Base-by-base conservation (phyloP, 1,140 invertebrate species). In the Antheraea mylitta region DNA sequence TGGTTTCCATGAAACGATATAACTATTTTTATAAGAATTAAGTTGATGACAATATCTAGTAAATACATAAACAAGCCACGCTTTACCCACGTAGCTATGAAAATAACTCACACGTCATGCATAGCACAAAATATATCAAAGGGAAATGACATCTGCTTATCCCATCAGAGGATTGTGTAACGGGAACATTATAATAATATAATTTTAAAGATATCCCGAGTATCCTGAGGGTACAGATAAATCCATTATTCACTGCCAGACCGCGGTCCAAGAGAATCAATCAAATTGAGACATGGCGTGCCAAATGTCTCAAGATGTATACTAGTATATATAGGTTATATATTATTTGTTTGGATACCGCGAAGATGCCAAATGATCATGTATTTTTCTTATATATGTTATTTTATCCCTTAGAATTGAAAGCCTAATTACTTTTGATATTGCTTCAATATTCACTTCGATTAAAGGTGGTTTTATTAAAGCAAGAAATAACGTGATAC, bases 241-340 rank as follows among this genome's bases (percentile, higher is more conserved):
- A 53, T 13, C 16, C 45, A 53, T 53, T 53, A 53, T 53, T 53
- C 45, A 53, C 45, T 53, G 45, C 11, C 45, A 53, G 10, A 6
- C 45, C 45, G 45, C 45, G 45, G 45, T 53, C 45, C 45, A 53
- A 53, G 45, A 53, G 45, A 53, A 53, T 53, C 45, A 53, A 53
- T 53, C 45, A 53, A 53, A 13, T 16, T 53, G 45, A 53, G 45
- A 53, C 45, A 16, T 53, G 45, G 5, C 11, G 45, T 53, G 45
- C 45, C 45, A 53, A 53, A 53, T 53, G 45, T 53, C 45, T 53
- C 16, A 16, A n/a, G 11, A 53, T 53, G 16, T 53, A 53, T 13
- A 11, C 6, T 61, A 61, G 7, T n/a, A 19, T 61, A 36, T 61
- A 19, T 61, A 61, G 18, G 7, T 16, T 61, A 61, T 61, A 61